Percentiles rank a stretch among this genome's conserved stretches.
phyloP scores from a whole-genome alignment of 1,140 invertebrate species.

The Achroia grisella region DNA sequence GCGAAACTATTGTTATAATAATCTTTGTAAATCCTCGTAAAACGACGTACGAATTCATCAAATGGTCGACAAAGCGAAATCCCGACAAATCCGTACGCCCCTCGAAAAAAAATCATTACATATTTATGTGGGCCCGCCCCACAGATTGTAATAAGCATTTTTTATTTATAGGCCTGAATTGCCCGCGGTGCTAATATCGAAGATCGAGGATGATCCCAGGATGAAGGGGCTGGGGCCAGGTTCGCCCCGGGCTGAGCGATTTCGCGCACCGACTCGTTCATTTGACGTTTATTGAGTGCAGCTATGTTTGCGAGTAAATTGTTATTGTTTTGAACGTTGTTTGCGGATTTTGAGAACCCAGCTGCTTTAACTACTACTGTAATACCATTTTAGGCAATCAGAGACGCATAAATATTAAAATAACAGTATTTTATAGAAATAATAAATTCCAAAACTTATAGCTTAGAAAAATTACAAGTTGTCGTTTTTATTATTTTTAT shows the following conservation, averaged over 20 bases:
- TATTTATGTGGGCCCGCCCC: constrained; percentile 44
- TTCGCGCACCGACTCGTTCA: constrained; percentile 48
- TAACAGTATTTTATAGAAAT: too few species aligned
- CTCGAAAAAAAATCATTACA: constrained; percentile 33
- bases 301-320: constrained; percentile 21
- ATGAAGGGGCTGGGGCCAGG: constrained; percentile 23
- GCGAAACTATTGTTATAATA: constrained; percentile 1
- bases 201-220: constrained; percentile 50
- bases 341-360: background rate
- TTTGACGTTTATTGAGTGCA: constrained; percentile 50
- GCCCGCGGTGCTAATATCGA: constrained; percentile 59
- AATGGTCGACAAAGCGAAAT: constrained; percentile 3
- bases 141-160: constrained; percentile 50
- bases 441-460: too few species aligned
- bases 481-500: too few species aligned
- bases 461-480: too few species aligned
- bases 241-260: constrained; percentile 21
- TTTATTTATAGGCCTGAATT: constrained; percentile 55
- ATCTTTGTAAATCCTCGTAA: background rate
- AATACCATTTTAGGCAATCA: too few species aligned
- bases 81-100: background rate
- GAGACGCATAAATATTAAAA: too few species aligned
- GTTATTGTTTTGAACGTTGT: constrained; percentile 9
- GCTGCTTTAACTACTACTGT: background rate
- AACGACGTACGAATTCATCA: constrained; percentile 1